A percentile compares a stretch with the other conserved stretches of the same genome.
These are phyloP conservation scores for Patagioenas fasciata DNA, from an alignment of 2,113 vertebrate species.

Conservation along the genomic window DNA sequence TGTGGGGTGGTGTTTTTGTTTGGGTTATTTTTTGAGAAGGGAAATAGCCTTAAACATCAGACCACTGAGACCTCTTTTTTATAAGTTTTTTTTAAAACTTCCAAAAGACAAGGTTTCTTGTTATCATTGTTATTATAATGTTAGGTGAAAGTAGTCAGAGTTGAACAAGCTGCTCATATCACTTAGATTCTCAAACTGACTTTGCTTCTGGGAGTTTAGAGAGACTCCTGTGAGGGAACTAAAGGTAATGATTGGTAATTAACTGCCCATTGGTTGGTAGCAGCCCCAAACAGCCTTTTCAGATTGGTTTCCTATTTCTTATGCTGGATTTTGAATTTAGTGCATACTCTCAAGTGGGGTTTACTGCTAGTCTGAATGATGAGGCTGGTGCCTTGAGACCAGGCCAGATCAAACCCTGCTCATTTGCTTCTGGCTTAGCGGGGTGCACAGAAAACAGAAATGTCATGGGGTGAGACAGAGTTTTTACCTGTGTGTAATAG, in stretches of 20 bases:
- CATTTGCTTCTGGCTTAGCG: not conserved
- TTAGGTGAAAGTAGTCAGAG: not conserved
- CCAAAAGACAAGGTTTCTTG: not conserved
- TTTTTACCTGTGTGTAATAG: not conserved
- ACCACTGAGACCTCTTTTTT: not conserved
- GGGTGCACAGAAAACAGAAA: not conserved
- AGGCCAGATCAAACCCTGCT: not conserved
- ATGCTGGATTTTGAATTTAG: not conserved
- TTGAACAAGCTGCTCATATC: not conserved
- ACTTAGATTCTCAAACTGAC: not conserved
- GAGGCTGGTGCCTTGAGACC: not conserved
- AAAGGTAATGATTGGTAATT: not conserved
- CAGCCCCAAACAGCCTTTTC: not conserved
- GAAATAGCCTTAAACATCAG: not conserved
- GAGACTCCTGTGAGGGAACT: not conserved
- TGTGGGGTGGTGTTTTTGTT: not conserved
- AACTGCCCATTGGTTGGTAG: not conserved
- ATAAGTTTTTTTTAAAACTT: not conserved
- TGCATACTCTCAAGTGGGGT: rapidly evolving
- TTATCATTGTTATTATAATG: not conserved
- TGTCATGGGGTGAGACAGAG: rapidly evolving
- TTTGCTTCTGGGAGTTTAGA: not conserved
- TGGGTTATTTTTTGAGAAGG: not conserved
- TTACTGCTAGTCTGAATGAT: not conserved
- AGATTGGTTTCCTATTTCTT: not conserved